These are phyloP conservation scores for Prorops nasuta DNA, from an alignment of 1,140 invertebrate genomes.

Conservation along the genomic window DNA sequence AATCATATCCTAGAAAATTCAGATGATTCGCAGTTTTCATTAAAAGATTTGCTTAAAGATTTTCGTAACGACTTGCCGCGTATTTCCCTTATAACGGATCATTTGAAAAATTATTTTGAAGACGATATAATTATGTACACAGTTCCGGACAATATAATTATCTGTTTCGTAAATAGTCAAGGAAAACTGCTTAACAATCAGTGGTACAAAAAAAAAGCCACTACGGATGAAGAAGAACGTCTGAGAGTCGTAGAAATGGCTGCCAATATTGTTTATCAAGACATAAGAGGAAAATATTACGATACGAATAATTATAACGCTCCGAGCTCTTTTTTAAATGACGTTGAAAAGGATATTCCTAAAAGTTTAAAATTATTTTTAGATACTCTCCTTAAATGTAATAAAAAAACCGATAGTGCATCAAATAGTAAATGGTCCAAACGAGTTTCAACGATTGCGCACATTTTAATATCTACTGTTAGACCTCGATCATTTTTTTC, in stretches of 20 bases:
- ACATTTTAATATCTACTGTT: conserved; percentile 23
- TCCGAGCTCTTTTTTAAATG: conserved; percentile 6
- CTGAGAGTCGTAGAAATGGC: conserved; percentile 24
- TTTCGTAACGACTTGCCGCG: too few relatives aligned
- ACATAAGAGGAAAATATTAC: conserved; percentile 27
- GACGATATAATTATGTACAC: too few relatives aligned
- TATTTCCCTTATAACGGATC: too few relatives aligned
- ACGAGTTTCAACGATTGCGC: conserved; percentile 12
- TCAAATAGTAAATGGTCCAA: background rate
- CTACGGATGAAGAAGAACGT: conserved; percentile 12
- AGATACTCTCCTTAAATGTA: background rate
- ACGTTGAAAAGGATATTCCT: background rate
- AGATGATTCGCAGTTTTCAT: too few relatives aligned
- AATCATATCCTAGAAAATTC: too few relatives aligned
- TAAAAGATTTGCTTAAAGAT: too few relatives aligned
- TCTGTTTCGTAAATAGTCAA: too few relatives aligned
- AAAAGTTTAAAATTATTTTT: background rate
- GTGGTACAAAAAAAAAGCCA: conserved; percentile 14
- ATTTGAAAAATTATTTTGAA: too few relatives aligned
- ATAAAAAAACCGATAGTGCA: conserved; percentile 10
- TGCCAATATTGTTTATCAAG: conserved; percentile 29
- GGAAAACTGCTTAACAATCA: too few relatives aligned
- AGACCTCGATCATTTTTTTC: conserved; percentile 27
- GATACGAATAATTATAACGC: conserved; percentile 14
- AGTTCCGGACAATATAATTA: too few relatives aligned